Base-by-base conservation (phyloP, 2,113 vertebrate species). In the Psammodynastes pulverulentus region DNA sequence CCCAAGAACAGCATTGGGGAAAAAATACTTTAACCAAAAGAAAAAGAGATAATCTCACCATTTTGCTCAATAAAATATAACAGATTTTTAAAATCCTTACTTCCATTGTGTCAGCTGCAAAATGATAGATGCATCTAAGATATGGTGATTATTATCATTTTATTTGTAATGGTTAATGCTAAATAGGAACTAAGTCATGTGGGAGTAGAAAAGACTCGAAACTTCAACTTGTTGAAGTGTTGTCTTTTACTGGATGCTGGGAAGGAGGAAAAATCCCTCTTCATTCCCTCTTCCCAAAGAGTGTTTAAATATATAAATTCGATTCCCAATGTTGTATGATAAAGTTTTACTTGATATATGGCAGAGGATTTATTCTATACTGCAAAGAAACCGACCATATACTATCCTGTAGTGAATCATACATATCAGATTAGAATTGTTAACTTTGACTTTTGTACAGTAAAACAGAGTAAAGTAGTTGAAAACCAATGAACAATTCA, bases 11-110 rank as follows among this genome's bases (percentile, higher is more conserved):
- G 19, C 6, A 3, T n/a, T 26, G 54, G 9, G 9, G n/a, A 39
- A n/a, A 9, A 87, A 87, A 86, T 29, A 48, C 10, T 13, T 48
- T 23, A 86, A 49, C 85, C 45, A 86, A 46, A 87, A 49, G 49
- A 19, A 52, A 49, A n/a, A 51, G 5, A 7, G 26, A 88, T 89
- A 92, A 94, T 92, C 91, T 92, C 86, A 96, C 92, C 93, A 90
- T 96, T 92, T 95, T 90, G 91, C 94, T 67, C 92, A 94, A 39
- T 54, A 21, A 88, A 43, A 17, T 88, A 26, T 56, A 56, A 54
- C 12, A 54, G 52, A 56, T 88, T 54, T 79, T 88, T 24, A 26
- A 24, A 43, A 56, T 53, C 5, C 87, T 95, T 43, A n/a, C 45
- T 29, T 92, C 72, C 17, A 46, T 94, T 90, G 91, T 48, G 93